phyloP scores from a whole-genome alignment of 2,888 invertebrate species.

The Sphaerophoria rueppellii region DNA sequence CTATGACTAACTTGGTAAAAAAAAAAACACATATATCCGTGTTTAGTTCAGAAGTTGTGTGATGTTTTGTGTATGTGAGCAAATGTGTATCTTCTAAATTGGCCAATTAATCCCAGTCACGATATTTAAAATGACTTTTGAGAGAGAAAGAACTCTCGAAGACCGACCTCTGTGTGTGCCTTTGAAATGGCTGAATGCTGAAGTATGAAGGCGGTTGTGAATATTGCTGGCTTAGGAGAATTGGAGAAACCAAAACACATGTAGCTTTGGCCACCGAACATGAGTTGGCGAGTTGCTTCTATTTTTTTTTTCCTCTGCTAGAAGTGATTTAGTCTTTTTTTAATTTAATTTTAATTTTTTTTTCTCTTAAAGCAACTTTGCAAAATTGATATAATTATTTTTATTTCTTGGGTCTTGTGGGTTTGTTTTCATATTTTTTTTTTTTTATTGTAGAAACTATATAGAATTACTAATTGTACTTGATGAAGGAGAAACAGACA shows the following conservation, averaged over 20 bases:
- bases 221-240: conserved; percentile 20
- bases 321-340: conserved; percentile 58
- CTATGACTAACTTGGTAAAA: conserved; percentile 7
- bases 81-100: conserved; percentile 74
- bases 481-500: conserved; percentile 71
- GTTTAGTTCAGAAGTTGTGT: conserved; percentile 33
- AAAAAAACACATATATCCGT: conserved; percentile 46
- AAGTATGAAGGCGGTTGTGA: neutral
- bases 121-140: conserved; percentile 74
- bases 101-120: conserved; percentile 74
- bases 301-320: conserved; percentile 51
- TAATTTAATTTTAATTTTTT: conserved; percentile 33
- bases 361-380: conserved; percentile 49
- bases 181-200: neutral
- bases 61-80: conserved; percentile 57
- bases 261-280: conserved; percentile 50
- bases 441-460: conserved; percentile 28
- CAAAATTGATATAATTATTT: conserved; percentile 73
- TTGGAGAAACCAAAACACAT: conserved; percentile 45
- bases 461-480: conserved; percentile 69
- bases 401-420: conserved; percentile 25
- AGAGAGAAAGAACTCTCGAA: conserved; percentile 60
- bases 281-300: conserved; percentile 55
- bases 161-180: neutral
- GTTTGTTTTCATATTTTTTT: neutral